Evolutionary conservation across 2,888 invertebrate species (phyloP).

Genomic region (Halictus ligatus): DNA sequence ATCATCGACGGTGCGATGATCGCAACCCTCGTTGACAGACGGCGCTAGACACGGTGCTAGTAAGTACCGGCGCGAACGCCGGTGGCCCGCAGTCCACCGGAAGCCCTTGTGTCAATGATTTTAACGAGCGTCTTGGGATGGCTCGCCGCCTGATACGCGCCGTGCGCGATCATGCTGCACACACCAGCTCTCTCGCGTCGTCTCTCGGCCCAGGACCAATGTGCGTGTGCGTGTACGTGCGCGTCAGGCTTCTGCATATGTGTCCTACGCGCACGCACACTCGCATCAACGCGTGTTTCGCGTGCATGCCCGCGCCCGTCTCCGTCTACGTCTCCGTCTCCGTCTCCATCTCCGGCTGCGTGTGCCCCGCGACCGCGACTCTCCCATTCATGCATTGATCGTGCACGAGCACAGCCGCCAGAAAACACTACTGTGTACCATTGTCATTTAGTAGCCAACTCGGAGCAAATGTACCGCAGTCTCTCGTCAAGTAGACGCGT

Average conservation of each 20-base stretch:
- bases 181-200: not conserved
- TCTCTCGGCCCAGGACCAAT: constrained; percentile 15
- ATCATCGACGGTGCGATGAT: not conserved
- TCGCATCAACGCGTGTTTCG: not conserved
- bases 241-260: not conserved
- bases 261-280: constrained; percentile 16
- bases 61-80: not conserved
- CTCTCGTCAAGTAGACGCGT: not conserved
- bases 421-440: not conserved
- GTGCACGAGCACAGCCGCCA: constrained; percentile 68
- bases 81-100: not conserved
- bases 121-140: constrained; percentile 25
- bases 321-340: constrained; percentile 36
- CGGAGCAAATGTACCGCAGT: not conserved
- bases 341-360: constrained; percentile 41
- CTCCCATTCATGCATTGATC: constrained; percentile 83
- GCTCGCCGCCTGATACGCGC: constrained; percentile 38
- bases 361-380: constrained; percentile 64
- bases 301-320: constrained; percentile 21
- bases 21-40: not conserved
- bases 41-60: not conserved
- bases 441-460: not conserved
- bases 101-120: constrained; percentile 33
- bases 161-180: constrained; percentile 14
- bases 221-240: constrained; percentile 17